Percentiles rank a stretch among this genome's conserved stretches.
phyloP scores from a whole-genome alignment of 1,140 invertebrate species.

The Drosophila leontia region DNA sequence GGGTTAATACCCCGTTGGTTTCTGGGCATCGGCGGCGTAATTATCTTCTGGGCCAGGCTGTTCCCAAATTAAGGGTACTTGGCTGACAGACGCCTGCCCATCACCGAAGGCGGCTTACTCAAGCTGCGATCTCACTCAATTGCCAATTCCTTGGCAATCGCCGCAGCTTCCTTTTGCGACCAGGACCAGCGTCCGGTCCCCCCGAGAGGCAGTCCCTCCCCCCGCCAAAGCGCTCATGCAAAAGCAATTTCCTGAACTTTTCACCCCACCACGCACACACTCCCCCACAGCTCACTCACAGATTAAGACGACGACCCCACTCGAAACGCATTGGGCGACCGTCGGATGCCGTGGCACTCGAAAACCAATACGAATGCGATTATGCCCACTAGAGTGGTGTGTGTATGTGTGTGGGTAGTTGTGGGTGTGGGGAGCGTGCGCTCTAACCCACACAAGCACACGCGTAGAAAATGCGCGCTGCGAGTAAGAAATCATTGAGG shows the following conservation, averaged over 20 bases:
- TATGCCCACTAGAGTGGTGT: slow-evolving; percentile 53
- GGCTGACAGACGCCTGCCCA: slow-evolving; percentile 2
- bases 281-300: slow-evolving; percentile 12
- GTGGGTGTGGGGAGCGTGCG: slow-evolving; percentile 24
- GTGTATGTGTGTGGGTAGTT: slow-evolving; percentile 9
- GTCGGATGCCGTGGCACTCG: slow-evolving; percentile 55
- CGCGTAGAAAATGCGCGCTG: slow-evolving; percentile 64
- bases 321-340: slow-evolving; percentile 61
- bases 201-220: slow-evolving; percentile 7
- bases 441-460: slow-evolving; percentile 13
- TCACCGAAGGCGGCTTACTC: slow-evolving; percentile 33
- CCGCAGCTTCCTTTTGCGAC: slow-evolving; percentile 68
- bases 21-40: neutral
- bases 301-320: slow-evolving; percentile 48
- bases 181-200: slow-evolving; percentile 27
- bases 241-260: slow-evolving; percentile 82
- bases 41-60: neutral
- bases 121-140: slow-evolving; percentile 30
- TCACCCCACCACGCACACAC: slow-evolving; percentile 46
- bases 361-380: slow-evolving; percentile 76
- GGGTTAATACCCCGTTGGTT: neutral
- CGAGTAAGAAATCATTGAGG: slow-evolving; percentile 83
- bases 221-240: slow-evolving; percentile 67
- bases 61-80: slow-evolving; percentile 26
- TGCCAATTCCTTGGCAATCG: slow-evolving; percentile 70